phyloP scores from a whole-genome alignment of 2,888 invertebrate species.

The Eupithecia dodoneata region DNA sequence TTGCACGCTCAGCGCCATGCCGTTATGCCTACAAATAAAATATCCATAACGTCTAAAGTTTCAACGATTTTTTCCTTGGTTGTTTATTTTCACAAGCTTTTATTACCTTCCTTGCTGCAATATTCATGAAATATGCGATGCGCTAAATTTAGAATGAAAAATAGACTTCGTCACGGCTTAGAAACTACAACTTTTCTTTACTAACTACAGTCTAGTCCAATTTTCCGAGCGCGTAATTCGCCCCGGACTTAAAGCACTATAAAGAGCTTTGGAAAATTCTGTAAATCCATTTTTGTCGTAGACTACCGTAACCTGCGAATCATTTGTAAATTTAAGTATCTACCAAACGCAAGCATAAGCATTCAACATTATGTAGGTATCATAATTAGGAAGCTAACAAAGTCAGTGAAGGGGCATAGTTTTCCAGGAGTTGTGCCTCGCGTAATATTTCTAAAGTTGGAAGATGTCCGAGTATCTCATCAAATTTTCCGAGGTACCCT shows the following conservation, averaged over 20 bases:
- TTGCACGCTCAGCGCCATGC: slow-evolving; percentile 57
- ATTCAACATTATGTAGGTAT: background rate
- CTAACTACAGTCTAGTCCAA: background rate
- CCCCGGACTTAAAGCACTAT: background rate
- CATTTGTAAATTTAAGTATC: background rate
- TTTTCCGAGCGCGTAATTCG: background rate
- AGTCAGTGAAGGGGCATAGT: background rate
- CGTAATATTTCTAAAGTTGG: slow-evolving; percentile 10
- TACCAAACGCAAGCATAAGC: background rate
- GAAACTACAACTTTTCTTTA: slow-evolving; percentile 11
- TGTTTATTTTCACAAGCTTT: slow-evolving; percentile 43
- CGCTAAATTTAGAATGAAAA: slow-evolving; percentile 12
- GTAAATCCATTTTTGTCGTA: background rate
- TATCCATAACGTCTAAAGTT: slow-evolving; percentile 56
- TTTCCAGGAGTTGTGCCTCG: background rate
- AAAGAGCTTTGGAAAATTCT: background rate
- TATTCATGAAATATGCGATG: slow-evolving; percentile 20
- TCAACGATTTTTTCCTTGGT: slow-evolving; percentile 44
- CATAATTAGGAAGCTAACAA: background rate
- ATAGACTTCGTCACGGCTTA: slow-evolving; percentile 7
- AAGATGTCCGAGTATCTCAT: slow-evolving; percentile 16
- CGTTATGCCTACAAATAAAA: slow-evolving; percentile 54
- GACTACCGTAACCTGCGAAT: background rate
- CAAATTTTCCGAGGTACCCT: slow-evolving; percentile 16
- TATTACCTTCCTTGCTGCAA: slow-evolving; percentile 37